A percentile compares a stretch with the other conserved stretches of the same genome.
Evolutionary conservation across 2,797 vertebrate species (phyloP).

Genomic region (Falco cherrug): DNA sequence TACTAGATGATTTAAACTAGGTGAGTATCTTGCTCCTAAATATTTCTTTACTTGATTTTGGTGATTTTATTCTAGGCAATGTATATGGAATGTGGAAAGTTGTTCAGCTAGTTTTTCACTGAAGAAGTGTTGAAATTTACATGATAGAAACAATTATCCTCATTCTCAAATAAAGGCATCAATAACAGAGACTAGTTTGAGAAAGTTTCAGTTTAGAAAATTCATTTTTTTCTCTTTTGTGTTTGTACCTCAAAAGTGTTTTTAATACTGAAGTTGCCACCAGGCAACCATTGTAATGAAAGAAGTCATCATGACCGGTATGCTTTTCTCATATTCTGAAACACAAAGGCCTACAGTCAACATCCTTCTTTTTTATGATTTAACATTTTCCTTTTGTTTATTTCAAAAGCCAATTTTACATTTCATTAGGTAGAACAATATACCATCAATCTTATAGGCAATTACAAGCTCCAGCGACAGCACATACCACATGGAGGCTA

Average conservation of each 20-base stretch:
- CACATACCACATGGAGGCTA: neutral
- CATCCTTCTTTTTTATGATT: neutral
- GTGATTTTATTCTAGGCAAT: neutral
- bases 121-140: neutral
- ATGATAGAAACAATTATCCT: neutral
- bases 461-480: neutral
- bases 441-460: neutral
- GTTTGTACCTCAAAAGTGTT: neutral
- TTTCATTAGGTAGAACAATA: constrained; percentile 32
- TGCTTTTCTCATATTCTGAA: neutral
- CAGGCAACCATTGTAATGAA: neutral
- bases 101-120: neutral
- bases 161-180: neutral
- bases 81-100: neutral
- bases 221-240: fast-evolving
- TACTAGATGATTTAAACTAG: neutral
- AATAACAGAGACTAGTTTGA: neutral
- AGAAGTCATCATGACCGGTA: neutral
- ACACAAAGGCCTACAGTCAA: neutral
- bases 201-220: neutral
- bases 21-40: neutral
- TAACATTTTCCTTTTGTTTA: neutral
- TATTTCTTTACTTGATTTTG: neutral
- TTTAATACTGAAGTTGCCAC: neutral
- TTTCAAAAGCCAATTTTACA: constrained; percentile 45